Evolutionary conservation across 1,140 invertebrate species (phyloP).

Genomic region (Anastrepha ludens): DNA sequence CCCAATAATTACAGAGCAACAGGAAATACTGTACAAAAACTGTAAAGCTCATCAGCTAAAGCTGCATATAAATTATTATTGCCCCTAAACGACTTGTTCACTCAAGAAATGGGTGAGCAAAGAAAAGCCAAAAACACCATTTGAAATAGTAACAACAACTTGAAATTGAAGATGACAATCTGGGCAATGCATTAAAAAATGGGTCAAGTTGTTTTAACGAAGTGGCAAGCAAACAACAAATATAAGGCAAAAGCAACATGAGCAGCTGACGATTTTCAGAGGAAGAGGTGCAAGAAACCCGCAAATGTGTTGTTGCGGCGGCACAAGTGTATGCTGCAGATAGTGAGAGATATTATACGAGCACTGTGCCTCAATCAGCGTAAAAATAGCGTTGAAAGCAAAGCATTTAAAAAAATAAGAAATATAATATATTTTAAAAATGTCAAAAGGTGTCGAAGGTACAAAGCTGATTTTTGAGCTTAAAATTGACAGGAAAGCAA

Average conservation of each 20-base stretch:
- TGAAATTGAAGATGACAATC: constrained; percentile 35
- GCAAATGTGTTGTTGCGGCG: not conserved
- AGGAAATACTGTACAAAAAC: not conserved
- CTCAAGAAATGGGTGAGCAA: not conserved
- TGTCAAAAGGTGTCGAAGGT: not conserved
- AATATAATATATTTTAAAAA: not conserved
- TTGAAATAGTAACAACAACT: constrained; percentile 4
- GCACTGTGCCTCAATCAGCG: not conserved
- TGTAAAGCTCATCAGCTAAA: not conserved
- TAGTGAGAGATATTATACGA: not conserved
- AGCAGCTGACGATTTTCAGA: not conserved
- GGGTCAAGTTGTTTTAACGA: constrained; percentile 47
- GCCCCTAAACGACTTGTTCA: not conserved
- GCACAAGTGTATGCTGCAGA: not conserved
- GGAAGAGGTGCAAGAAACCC: not conserved
- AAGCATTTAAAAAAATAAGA: not conserved
- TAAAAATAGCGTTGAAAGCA: not conserved
- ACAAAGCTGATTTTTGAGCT: not conserved
- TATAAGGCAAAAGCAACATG: not conserved
- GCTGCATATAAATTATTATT: constrained; percentile 35
- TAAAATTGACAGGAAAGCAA: too few relatives aligned
- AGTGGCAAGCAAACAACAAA: not conserved
- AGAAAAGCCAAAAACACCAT: not conserved
- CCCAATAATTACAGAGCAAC: not conserved
- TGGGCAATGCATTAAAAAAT: constrained; percentile 38